Base-by-base conservation (phyloP, 2,797 vertebrate species). In the Lepilemur septentrionalis region DNA sequence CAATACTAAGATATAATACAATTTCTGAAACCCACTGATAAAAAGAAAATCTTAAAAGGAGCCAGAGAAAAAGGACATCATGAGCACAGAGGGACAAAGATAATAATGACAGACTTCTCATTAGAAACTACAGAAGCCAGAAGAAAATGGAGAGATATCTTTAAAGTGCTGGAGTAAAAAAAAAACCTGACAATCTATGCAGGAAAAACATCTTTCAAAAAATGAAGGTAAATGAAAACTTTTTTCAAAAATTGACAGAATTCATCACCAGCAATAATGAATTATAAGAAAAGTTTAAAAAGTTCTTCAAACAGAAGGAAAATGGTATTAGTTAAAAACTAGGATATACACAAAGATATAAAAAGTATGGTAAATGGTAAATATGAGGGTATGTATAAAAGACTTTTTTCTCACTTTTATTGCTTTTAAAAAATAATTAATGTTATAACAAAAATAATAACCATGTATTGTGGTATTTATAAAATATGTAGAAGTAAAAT, bases 401-500 rank as follows among this genome's bases (percentile, higher is more conserved):
- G 18, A 57, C 4, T 41, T 72, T 20, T 59, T 81, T 88, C 32
- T 72, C 17, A 63, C 22, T 67, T 76, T 70, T 87, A 43, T 69
- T 69, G 22, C 17, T 82, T 76, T 82, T 46, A 78, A 88, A 88
- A 88, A n/a, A 59, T 78, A 91, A 67, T 75, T 78, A 90, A 89
- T 57, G 79, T 69, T 48, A 83, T 50, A 92, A 30, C 50, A 92
- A 92, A 88, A 89, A 61, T 83, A 76, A 50, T 25, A 76, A 75
- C 48, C 48, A 65, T 69, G 28, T 52, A 67, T 57, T 92, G 9
- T 67, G 50, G 32, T 93, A 10, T 85, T 57, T 83, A 82, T 76
- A 88, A 81, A 95, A 76, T 81, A 88, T 18, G 2, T 43, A 83
- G 43, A 61, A 22, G 43, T 30, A 69, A 89, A 76, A 82, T 92